These are phyloP conservation scores for Sebastes itinus DNA, from an alignment of 2,797 vertebrate species.

Conservation along the genomic window DNA sequence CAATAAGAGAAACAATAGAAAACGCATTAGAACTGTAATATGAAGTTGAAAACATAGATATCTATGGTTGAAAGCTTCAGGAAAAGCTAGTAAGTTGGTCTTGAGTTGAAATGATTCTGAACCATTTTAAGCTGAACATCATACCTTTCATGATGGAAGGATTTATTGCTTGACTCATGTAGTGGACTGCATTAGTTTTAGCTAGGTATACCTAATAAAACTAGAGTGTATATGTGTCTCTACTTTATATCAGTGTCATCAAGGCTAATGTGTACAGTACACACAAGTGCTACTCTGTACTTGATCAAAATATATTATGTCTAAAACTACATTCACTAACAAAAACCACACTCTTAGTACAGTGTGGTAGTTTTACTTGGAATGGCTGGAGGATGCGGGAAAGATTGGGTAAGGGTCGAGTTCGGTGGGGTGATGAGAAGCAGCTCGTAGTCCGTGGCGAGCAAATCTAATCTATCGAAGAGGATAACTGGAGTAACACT, in stretches of 20 bases:
- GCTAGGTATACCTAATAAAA: neutral
- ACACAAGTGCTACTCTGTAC: neutral
- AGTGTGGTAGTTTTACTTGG: no score
- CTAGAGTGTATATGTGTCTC: neutral
- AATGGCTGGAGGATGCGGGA: no score
- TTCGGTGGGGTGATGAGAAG: no score
- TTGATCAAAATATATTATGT: conserved; percentile 11
- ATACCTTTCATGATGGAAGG: neutral
- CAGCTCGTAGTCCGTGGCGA: no score
- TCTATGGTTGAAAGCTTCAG: neutral
- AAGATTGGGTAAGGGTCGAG: no score
- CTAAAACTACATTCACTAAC: neutral
- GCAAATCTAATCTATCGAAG: no score
- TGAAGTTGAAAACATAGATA: neutral
- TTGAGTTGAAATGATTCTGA: neutral
- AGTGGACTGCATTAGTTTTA: neutral
- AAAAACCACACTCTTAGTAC: no score
- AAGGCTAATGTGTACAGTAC: neutral
- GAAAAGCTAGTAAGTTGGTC: neutral
- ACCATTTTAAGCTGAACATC: neutral
- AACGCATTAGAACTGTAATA: neutral
- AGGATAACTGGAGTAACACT: no score
- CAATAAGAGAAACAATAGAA: neutral
- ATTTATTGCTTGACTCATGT: neutral
- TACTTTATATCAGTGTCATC: conserved; percentile 3